A percentile compares a stretch with the other conserved stretches of the same genome.
Conservation (phyloP, 2,797 vertebrate species). For the Pogonophryne albipinna region DNA sequence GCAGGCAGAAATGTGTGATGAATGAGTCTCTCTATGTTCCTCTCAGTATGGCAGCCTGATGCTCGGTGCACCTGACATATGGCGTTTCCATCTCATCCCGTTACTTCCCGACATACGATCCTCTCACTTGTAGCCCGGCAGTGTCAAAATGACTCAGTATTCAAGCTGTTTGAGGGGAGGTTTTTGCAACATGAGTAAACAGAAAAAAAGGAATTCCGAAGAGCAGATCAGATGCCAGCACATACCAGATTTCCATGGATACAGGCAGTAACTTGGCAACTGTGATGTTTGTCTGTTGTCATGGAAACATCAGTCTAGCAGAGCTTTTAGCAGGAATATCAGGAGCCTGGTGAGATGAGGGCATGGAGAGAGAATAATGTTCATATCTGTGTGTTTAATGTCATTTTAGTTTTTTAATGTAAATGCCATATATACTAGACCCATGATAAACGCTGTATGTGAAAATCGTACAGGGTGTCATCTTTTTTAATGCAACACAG, state of each 20-base stretch:
- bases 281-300: constrained; percentile 69
- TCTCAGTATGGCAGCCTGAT: constrained; percentile 28
- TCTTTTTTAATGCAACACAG: background rate
- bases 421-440: background rate
- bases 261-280: constrained; percentile 72
- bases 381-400: background rate
- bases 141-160: constrained; percentile 36
- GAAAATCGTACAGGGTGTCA: background rate
- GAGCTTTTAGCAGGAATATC: constrained; percentile 25
- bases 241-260: constrained; percentile 71
- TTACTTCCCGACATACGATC: constrained; percentile 26
- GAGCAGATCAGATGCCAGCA: constrained; percentile 53
- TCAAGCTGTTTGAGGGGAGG: constrained; percentile 28
- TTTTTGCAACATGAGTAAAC: constrained; percentile 33
- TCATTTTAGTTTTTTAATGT: background rate
- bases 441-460: background rate
- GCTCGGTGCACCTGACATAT: constrained; percentile 40
- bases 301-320: constrained; percentile 64
- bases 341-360: constrained; percentile 24
- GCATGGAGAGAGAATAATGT: background rate
- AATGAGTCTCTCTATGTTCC: background rate
- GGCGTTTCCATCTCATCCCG: constrained; percentile 33
- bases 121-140: constrained; percentile 1
- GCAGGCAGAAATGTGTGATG: background rate
- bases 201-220: constrained; percentile 31